These are phyloP conservation scores for Labrus mixtus DNA, from an alignment of 2,113 vertebrate species.

Conservation along the genomic window DNA sequence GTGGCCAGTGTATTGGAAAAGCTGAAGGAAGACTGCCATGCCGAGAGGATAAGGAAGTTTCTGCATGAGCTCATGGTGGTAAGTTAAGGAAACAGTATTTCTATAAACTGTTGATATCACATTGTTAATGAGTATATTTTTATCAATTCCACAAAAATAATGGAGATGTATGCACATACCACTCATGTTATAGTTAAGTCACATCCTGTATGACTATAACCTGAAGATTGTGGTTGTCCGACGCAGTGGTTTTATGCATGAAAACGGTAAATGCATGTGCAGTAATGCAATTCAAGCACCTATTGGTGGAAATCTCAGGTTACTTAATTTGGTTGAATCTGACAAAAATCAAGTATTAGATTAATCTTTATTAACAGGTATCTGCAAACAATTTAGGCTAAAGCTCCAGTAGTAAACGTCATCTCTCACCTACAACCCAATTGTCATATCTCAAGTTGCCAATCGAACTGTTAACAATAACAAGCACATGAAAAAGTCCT, in stretches of 20 bases:
- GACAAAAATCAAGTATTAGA: too few relatives aligned
- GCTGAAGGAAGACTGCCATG: conserved; percentile 95
- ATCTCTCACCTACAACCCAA: too few relatives aligned
- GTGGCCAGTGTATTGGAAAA: conserved; percentile 91
- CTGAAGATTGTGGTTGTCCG: too few relatives aligned
- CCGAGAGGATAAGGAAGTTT: conserved; percentile 88
- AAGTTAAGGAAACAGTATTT: conserved; percentile 69
- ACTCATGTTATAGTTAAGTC: not conserved
- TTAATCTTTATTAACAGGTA: too few relatives aligned
- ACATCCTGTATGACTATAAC: not conserved
- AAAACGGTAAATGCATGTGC: not conserved
- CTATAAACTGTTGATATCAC: too few relatives aligned
- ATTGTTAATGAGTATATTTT: not conserved
- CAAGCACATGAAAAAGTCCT: too few relatives aligned
- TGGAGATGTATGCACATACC: not conserved
- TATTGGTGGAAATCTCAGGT: not conserved
- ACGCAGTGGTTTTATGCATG: not conserved
- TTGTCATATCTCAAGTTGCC: too few relatives aligned
- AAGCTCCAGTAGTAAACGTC: too few relatives aligned
- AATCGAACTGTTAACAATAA: too few relatives aligned
- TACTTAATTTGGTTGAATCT: too few relatives aligned
- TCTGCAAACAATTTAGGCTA: too few relatives aligned
- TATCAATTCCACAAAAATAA: not conserved
- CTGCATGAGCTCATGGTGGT: conserved; percentile 93
- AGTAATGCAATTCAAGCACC: not conserved